These are phyloP conservation scores for Trissolcus japonicus DNA, from an alignment of 2,888 invertebrate species.

Conservation along the genomic window DNA sequence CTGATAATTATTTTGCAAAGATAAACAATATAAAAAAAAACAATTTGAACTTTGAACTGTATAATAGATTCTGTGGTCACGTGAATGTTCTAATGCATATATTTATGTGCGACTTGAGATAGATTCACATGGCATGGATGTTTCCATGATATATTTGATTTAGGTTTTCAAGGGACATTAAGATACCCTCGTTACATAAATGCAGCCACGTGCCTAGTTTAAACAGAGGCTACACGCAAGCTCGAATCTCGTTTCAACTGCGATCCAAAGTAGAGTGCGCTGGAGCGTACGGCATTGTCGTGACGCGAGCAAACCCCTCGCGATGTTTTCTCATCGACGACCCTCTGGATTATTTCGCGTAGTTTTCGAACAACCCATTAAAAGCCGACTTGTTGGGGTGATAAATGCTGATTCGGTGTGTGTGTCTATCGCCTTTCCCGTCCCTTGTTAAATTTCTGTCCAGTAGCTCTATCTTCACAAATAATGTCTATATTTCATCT, in stretches of 20 bases:
- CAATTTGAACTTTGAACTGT: not conserved
- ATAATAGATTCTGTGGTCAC: not conserved
- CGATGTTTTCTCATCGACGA: slow-evolving; percentile 56
- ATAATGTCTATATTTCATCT: no score
- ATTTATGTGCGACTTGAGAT: slow-evolving; percentile 4
- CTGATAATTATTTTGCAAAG: no score
- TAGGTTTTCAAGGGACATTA: slow-evolving; percentile 70
- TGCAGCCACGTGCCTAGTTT: slow-evolving; percentile 73
- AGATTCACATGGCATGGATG: slow-evolving; percentile 43
- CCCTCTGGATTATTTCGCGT: slow-evolving; percentile 70
- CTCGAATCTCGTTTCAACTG: slow-evolving; percentile 62
- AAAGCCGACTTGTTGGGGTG: slow-evolving; percentile 70
- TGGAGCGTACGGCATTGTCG: slow-evolving; percentile 72
- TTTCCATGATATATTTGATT: slow-evolving; percentile 72
- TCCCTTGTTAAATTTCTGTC: slow-evolving; percentile 50
- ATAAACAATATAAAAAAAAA: no score
- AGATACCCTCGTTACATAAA: slow-evolving; percentile 68
- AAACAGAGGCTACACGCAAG: slow-evolving; percentile 66
- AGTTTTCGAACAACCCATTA: slow-evolving; percentile 73
- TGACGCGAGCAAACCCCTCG: slow-evolving; percentile 54
- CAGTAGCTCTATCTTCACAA: no score
- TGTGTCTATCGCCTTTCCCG: slow-evolving; percentile 45
- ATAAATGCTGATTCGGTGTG: slow-evolving; percentile 71
- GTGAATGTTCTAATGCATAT: no score
- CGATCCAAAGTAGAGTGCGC: slow-evolving; percentile 65